Conservation (phyloP, 2,888 invertebrate genomes). For the Rhynchonema sp. region DNA sequence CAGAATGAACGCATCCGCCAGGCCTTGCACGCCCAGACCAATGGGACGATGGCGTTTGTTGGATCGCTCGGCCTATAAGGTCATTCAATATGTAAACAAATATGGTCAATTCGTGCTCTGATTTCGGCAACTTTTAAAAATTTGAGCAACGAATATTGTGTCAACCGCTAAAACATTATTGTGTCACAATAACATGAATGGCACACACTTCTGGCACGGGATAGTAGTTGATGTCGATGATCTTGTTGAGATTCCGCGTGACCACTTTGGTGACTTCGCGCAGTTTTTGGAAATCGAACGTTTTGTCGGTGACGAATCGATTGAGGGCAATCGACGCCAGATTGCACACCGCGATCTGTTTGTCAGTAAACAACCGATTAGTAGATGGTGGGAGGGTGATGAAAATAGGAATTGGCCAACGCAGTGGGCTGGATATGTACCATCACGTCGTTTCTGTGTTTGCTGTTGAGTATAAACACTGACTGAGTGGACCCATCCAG, state of each 20-base stretch:
- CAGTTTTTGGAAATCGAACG: slow-evolving; percentile 67
- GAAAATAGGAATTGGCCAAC: no score
- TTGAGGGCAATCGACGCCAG: slow-evolving; percentile 89
- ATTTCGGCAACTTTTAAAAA: no score
- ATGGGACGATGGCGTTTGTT: slow-evolving; percentile 54
- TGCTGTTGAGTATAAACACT: no score
- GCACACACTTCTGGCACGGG: slow-evolving; percentile 65
- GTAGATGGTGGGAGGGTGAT: no score
- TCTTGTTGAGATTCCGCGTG: slow-evolving; percentile 77
- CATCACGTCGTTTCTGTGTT: no score
- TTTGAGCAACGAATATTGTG: no score
- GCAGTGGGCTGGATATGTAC: no score
- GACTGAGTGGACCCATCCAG: no score
- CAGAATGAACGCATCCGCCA: slow-evolving; percentile 85
- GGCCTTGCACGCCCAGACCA: slow-evolving; percentile 82
- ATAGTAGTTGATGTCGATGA: slow-evolving; percentile 88
- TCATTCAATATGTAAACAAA: neutral
- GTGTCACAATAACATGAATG: neutral
- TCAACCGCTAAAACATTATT: no score
- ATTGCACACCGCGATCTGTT: slow-evolving; percentile 77
- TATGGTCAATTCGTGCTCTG: no score
- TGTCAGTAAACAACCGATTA: slow-evolving; percentile 9
- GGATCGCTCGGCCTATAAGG: slow-evolving; percentile 41
- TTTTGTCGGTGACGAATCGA: slow-evolving; percentile 62
- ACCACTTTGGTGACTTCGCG: slow-evolving; percentile 52